Percentiles rank a stretch among this genome's conserved stretches.
Evolutionary conservation across 2,113 vertebrate genomes (phyloP).

Genomic region (Nibea albiflora): DNA sequence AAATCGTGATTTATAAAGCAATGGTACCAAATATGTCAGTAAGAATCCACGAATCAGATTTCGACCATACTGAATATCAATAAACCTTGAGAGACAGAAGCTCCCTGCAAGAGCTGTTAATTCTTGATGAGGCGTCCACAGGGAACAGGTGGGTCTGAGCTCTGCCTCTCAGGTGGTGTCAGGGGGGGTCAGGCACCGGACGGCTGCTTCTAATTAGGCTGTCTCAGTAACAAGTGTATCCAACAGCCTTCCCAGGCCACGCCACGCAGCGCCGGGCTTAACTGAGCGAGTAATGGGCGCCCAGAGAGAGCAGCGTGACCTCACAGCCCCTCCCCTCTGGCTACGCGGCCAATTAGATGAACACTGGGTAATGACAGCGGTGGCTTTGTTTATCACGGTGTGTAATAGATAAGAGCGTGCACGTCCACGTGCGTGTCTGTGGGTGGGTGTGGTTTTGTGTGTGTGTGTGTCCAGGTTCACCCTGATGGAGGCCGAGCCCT

Average conservation of each 20-base stretch:
- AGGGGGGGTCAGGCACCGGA: constrained; percentile 7
- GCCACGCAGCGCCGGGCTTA: constrained; percentile 43
- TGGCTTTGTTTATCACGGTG: constrained; percentile 45
- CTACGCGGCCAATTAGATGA: constrained; percentile 63
- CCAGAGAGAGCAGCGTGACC: constrained; percentile 63
- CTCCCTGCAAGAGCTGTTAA: constrained; percentile 13
- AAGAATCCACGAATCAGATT: neutral
- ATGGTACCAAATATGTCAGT: neutral
- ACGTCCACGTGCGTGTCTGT: neutral
- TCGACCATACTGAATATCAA: neutral
- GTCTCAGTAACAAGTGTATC: constrained; percentile 69
- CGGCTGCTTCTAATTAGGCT: constrained; percentile 70
- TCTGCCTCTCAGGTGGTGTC: constrained; percentile 60
- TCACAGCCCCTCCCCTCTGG: constrained; percentile 53
- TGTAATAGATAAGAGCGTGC: constrained; percentile 27
- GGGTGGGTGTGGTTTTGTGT: constrained; percentile 3
- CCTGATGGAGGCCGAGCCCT: constrained; percentile 25
- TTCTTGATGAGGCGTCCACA: neutral
- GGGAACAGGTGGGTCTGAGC: constrained; percentile 58
- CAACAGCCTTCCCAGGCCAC: constrained; percentile 22
- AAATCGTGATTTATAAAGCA: constrained; percentile 1
- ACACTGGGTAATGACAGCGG: constrained; percentile 42
- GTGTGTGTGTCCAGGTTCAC: constrained; percentile 1
- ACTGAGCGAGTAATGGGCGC: constrained; percentile 68
- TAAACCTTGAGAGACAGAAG: constrained; percentile 4